Conservation (phyloP, 1,140 invertebrate genomes). For the Aphaenogaster ashmeadi region DNA sequence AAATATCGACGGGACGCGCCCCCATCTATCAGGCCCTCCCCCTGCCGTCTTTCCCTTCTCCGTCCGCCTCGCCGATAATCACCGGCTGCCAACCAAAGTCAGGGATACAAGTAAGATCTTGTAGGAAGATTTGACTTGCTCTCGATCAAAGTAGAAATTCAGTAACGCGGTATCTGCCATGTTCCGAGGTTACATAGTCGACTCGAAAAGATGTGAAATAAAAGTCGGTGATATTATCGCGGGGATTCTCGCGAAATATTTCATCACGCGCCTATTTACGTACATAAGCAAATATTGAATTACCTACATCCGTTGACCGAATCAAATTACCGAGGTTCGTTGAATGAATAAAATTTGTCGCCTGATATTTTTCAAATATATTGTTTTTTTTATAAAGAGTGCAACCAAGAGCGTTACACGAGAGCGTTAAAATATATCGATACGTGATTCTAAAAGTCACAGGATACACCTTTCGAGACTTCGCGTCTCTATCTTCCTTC, state of each 20-base stretch:
- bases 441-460: neutral
- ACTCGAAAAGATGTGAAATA: neutral
- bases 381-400: neutral
- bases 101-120: constrained; percentile 76
- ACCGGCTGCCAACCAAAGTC: constrained; percentile 76
- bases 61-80: constrained; percentile 77
- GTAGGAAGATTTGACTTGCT: constrained; percentile 69
- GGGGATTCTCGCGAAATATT: neutral
- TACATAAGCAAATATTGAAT: neutral
- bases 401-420: neutral
- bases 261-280: neutral
- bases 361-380: neutral
- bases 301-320: neutral
- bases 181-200: constrained; percentile 15
- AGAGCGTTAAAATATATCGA: constrained; percentile 12
- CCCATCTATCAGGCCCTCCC: constrained; percentile 80
- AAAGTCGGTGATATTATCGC: neutral
- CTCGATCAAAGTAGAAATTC: constrained; percentile 63
- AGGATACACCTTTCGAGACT: neutral
- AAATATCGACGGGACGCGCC: constrained; percentile 81
- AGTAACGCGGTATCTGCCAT: constrained; percentile 49
- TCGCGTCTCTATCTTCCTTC: neutral
- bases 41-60: constrained; percentile 45
- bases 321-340: neutral
- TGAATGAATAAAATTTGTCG: neutral